Evolutionary conservation across 2,797 vertebrate species (phyloP).

Genomic region (Trematomus bernacchii): DNA sequence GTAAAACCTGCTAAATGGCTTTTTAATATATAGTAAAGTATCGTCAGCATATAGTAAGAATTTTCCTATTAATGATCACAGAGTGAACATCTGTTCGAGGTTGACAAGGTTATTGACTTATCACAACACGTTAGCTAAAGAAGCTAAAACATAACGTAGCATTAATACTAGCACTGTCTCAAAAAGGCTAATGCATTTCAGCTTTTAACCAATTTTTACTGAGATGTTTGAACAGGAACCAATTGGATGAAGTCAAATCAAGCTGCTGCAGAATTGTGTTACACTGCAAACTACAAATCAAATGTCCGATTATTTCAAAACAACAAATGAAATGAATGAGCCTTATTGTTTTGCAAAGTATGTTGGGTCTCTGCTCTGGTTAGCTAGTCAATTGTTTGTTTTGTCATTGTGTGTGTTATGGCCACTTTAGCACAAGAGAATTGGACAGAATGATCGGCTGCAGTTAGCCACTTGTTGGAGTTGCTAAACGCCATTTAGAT

Average conservation of each 20-base stretch:
- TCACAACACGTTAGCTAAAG: slow-evolving; percentile 34
- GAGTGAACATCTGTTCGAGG: background rate
- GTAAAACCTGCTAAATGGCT: background rate
- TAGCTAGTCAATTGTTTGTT: background rate
- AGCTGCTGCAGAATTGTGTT: background rate
- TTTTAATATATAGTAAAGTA: background rate
- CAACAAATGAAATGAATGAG: background rate
- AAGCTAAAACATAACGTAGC: slow-evolving; percentile 34
- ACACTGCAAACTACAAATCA: background rate
- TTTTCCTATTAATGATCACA: background rate
- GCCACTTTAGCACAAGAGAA: background rate
- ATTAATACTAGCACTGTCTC: slow-evolving; percentile 4
- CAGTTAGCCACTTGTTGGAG: background rate
- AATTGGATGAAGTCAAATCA: background rate
- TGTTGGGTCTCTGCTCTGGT: slow-evolving; percentile 11
- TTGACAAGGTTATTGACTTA: background rate
- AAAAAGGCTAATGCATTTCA: background rate
- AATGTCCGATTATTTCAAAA: background rate
- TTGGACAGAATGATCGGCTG: background rate
- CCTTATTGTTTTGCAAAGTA: background rate
- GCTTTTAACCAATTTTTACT: background rate
- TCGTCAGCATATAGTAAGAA: background rate
- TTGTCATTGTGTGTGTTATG: background rate
- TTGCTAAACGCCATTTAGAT: background rate
- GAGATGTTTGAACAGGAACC: background rate